Evolutionary conservation across 2,888 invertebrate genomes (phyloP), one percentile per base, ranked within the genome.

Genomic region (Erebia palarica): DNA sequence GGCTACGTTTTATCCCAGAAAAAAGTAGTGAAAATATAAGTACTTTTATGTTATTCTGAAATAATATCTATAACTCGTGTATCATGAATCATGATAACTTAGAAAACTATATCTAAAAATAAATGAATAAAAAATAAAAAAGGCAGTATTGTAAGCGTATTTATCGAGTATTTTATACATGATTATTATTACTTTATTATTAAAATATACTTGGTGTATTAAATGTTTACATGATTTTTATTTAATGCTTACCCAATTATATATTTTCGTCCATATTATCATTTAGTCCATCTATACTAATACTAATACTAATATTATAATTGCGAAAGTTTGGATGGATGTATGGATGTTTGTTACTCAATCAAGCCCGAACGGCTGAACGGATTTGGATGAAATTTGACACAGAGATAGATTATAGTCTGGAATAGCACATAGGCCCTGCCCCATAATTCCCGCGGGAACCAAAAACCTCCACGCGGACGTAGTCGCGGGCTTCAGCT

Each of bases 131-230:
- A 21, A 47, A 63, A 49, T 63, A 21, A 49, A n/a, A 63, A 36
- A 51, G 36, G 16, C 16, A 65, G 53, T 65, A 65, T 55, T 65
- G 42, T 53, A 68, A 36, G 57, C 53, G 64, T 58, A 57, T 64
- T 64, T 57, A 57, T 64, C 63, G 18, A 69, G 55, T 75, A 75
- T 78, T 78, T 76, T 78, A 70, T 73, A 79, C 68, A 55, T 61
- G 78, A 77, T 78, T 80, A 78, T 76, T 77, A 74, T 77, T 76
- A n/a, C n/a, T 27, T 42, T 49, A 51, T 49, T 49, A 49, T 77
- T 77, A 63, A 65, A 55, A 65, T 55, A 65, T 55, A 65, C 42
- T 74, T 74, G 75, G 71, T 75, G 63, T 63, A 68, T 64, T 65
- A 27, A 73, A 70, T 68, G 73, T 73, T 73, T 57, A 16, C 10